Base-by-base conservation (phyloP, 2,113 vertebrate genomes). In the Antidorcas marsupialis region DNA sequence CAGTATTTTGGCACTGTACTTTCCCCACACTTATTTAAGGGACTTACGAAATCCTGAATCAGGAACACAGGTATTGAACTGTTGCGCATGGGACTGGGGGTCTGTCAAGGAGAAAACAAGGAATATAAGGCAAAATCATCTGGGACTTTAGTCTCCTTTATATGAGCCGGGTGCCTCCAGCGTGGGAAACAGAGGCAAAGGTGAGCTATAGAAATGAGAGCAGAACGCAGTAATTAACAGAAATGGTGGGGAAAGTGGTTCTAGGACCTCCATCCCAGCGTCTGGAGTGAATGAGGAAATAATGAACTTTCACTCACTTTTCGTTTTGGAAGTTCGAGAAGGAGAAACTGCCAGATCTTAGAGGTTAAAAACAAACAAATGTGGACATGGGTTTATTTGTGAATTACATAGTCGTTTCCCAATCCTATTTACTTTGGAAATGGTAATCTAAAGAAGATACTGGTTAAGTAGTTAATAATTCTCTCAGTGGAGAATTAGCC, bases 371-470 rank as follows among this genome's bases (percentile, higher is more conserved):
- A 76, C 21, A 47, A 28, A 27, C 5, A 86, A 79, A 39, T 10
- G 33, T 89, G 5, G 19, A 71, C 6, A 28, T 23, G 64, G 16
- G 52, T 74, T 93, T 92, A 52, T 81, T 52, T 93, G 82, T 87
- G 82, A 67, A 39, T 84, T 59, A 43, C 36, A 43, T 36, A 87
- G 47, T 81, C 5, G 36, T 89, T 94, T 97, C 86, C 53, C 25
- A 87, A 0, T 94, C 21, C n/a, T 87, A 4, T 67, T 97, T 95
- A 27, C 87, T 95, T 92, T 95, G 74, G 87, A 87, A 95, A 78
- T 74, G 52, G 17, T 89, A 89, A 74, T 94, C 74, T 60, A 36
- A 83, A 94, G 60, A 83, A 83, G 64, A 45, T 52, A 89, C 9
- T 93, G 36, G 50, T 87, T 74, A 60, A 67, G 55, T 94, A 71